Percentiles rank a stretch among this genome's conserved stretches.
phyloP scores from a whole-genome alignment of 1,140 invertebrate genomes.

The silkworm (Bombyx mori) region ASM3026992v2 NC_085119.1:623501-624000 shows the following conservation, averaged over 20 bases:
- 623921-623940: slow-evolving; percentile 28
- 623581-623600: neutral
- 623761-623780: slow-evolving; percentile 12
- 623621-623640: slow-evolving; percentile 25
- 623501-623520: too few relatives aligned
- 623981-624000: slow-evolving; percentile 46
- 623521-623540: too few relatives aligned
- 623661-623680: slow-evolving; percentile 22
- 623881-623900: neutral
- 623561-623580: neutral
- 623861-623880: neutral
- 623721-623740: slow-evolving; percentile 23
- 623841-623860: neutral
- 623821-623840: slow-evolving; percentile 14
- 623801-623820: slow-evolving; percentile 6
- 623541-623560: neutral
- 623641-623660: slow-evolving; percentile 38
- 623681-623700: slow-evolving; percentile 31
- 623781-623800: slow-evolving; percentile 9
- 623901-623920: slow-evolving; percentile 36
- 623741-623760: slow-evolving; percentile 10
- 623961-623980: slow-evolving; percentile 56
- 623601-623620: slow-evolving; percentile 41
- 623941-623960: slow-evolving; percentile 59
- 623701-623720: slow-evolving; percentile 29